Conservation (phyloP, 2,797 vertebrate species). For the Mormyrus hasselquistii region DNA sequence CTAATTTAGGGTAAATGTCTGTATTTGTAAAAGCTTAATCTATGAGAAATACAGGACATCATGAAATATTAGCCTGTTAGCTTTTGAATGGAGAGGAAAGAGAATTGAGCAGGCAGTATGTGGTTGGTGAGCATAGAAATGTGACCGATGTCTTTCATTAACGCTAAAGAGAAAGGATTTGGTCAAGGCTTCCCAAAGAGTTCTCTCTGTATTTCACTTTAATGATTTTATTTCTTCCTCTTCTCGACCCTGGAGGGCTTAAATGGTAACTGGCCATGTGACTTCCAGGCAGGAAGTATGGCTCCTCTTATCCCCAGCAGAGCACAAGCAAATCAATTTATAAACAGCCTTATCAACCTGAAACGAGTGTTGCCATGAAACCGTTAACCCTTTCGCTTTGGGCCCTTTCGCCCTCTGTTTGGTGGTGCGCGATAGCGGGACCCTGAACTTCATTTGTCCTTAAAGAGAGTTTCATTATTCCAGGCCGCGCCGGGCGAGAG, state of each 20-base stretch:
- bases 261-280: constrained; percentile 4
- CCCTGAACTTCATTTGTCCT: constrained; percentile 60
- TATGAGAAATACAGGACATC: constrained; percentile 43
- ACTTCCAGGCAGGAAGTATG: constrained; percentile 35
- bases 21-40: constrained; percentile 41
- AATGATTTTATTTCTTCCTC: constrained; percentile 50
- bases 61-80: constrained; percentile 28
- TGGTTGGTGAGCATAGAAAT: constrained; percentile 53
- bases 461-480: constrained; percentile 25
- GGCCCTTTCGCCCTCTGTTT: constrained; percentile 32
- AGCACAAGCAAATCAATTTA: constrained; percentile 68
- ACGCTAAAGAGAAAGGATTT: constrained; percentile 52
- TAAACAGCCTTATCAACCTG: constrained; percentile 64
- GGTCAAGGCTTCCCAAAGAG: constrained; percentile 45
- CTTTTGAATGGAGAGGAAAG: constrained; percentile 39
- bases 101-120: constrained; percentile 22
- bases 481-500: constrained; percentile 27
- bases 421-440: constrained; percentile 40
- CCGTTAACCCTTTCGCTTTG: constrained; percentile 57
- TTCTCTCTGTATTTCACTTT: constrained; percentile 54
- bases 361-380: constrained; percentile 42
- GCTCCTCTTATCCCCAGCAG: constrained; percentile 63
- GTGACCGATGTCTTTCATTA: constrained; percentile 64
- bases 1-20: constrained; percentile 30
- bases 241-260: constrained; percentile 54